These are phyloP conservation scores for Caenorhabditis macrosperma DNA, from an alignment of 2,888 invertebrate species.

Conservation along the genomic window DNA sequence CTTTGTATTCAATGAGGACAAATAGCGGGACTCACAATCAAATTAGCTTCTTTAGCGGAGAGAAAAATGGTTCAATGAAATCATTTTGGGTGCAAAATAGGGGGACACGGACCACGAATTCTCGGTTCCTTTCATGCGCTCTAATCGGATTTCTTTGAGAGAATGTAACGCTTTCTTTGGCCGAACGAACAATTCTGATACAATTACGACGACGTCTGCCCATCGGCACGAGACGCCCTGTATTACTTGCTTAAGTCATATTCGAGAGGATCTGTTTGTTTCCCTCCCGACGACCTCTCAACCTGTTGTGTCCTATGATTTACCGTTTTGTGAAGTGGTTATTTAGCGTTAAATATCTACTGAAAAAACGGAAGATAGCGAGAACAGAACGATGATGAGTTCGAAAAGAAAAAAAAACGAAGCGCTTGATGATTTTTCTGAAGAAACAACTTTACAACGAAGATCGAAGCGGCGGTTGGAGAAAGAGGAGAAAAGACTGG, in stretches of 20 bases:
- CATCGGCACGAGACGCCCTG: background rate
- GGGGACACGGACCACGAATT: background rate
- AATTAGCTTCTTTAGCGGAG: background rate
- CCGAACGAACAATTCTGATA: background rate
- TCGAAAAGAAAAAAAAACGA: constrained; percentile 8
- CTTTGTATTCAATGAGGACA: no score
- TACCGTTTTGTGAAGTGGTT: background rate
- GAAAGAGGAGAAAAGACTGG: background rate
- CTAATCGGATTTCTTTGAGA: background rate
- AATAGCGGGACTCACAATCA: background rate
- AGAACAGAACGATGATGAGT: background rate
- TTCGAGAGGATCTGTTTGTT: no score
- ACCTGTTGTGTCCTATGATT: background rate
- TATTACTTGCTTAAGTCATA: no score
- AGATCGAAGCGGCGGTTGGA: background rate
- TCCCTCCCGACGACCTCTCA: background rate
- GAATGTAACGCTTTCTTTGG: background rate
- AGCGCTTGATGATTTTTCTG: constrained; percentile 1
- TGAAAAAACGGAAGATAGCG: background rate
- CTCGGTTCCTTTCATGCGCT: background rate
- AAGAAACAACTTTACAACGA: constrained; percentile 42
- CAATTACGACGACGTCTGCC: background rate
- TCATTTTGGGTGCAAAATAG: background rate
- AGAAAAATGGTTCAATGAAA: background rate
- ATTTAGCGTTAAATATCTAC: background rate